These are phyloP conservation scores for Helogale parvula DNA, from an alignment of 2,113 vertebrate genomes.

Conservation along the genomic window DNA sequence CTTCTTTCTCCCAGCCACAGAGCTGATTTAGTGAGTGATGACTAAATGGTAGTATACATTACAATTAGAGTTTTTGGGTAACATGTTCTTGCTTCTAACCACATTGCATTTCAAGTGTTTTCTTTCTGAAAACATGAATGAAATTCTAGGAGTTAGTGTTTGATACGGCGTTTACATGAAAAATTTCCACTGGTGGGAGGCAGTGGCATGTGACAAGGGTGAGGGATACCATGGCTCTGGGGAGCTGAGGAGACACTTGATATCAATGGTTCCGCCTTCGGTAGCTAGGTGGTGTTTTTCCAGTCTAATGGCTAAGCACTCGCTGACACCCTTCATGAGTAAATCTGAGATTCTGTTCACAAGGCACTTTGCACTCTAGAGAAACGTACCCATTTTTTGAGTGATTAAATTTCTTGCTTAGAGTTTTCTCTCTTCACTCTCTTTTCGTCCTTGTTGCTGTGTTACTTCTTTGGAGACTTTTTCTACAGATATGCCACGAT, in stretches of 20 bases:
- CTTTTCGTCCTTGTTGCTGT: slow-evolving; percentile 48
- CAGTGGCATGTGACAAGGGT: background rate
- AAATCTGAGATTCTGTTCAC: slow-evolving; percentile 68
- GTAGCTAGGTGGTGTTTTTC: slow-evolving; percentile 79
- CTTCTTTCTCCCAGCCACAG: background rate
- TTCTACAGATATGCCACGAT: slow-evolving; percentile 73
- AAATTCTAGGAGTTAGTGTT: slow-evolving; percentile 21
- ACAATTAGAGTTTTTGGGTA: background rate
- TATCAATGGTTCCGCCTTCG: slow-evolving; percentile 57
- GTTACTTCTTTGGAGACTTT: slow-evolving; percentile 73
- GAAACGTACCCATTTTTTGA: slow-evolving; percentile 73
- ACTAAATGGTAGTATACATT: background rate
- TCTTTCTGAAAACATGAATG: slow-evolving; percentile 33
- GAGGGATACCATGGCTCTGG: background rate
- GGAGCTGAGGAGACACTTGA: slow-evolving; percentile 45
- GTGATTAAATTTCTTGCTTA: slow-evolving; percentile 70
- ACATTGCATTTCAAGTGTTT: background rate
- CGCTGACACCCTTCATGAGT: slow-evolving; percentile 43
- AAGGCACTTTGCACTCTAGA: slow-evolving; percentile 63
- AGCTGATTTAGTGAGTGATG: background rate
- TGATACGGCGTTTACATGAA: background rate
- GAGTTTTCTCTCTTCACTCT: slow-evolving; percentile 28
- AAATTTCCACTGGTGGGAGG: background rate
- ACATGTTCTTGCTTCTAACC: background rate
- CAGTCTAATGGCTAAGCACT: slow-evolving; percentile 72